These are phyloP conservation scores for Rhopalosiphum padi DNA, from an alignment of 1,140 invertebrate species.

Conservation along the genomic window DNA sequence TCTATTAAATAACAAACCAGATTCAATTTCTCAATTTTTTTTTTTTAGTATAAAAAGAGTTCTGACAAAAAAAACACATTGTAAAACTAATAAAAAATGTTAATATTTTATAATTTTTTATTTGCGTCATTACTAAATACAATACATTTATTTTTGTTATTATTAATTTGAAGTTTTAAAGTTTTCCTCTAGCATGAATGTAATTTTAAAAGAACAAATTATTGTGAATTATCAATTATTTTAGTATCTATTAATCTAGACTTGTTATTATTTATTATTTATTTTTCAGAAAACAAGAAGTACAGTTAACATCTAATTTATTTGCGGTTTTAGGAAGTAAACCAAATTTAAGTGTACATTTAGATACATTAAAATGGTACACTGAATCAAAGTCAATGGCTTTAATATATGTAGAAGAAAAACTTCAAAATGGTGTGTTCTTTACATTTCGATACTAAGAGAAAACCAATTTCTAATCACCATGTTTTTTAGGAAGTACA, in stretches of 20 bases:
- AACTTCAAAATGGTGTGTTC: slow-evolving; percentile 65
- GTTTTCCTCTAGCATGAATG: neutral
- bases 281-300: slow-evolving; percentile 71
- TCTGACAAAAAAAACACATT: too few species aligned
- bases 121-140: too few species aligned
- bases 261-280: slow-evolving; percentile 49
- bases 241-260: neutral
- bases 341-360: slow-evolving; percentile 78
- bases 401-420: slow-evolving; percentile 81
- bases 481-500: slow-evolving; percentile 72
- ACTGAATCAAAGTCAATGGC: slow-evolving; percentile 81
- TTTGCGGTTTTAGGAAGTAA: slow-evolving; percentile 79
- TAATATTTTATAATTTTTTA: too few species aligned
- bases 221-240: neutral
- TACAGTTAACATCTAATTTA: slow-evolving; percentile 74
- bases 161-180: neutral
- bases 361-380: slow-evolving; percentile 78
- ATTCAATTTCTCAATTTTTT: too few species aligned
- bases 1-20: too few species aligned
- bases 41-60: too few species aligned
- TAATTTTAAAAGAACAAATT: neutral
- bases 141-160: neutral
- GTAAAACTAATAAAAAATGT: too few species aligned
- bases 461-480: neutral
- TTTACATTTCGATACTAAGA: slow-evolving; percentile 68